Base-by-base conservation (phyloP, 2,113 vertebrate species). In the Tringa solitaria region DNA sequence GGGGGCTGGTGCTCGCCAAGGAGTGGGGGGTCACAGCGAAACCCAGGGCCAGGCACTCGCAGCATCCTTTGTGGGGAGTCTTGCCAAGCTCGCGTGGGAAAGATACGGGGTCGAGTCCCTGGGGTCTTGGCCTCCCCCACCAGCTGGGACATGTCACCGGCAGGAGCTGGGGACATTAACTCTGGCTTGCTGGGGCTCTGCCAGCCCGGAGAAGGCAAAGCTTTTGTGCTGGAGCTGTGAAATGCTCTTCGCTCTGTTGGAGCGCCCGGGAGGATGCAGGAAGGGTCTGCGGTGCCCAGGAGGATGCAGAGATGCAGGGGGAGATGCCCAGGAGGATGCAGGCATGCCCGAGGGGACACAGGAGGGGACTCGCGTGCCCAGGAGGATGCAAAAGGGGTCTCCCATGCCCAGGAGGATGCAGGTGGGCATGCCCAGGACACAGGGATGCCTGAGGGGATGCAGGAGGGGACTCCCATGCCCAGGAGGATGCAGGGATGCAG, bases 11-110 rank as follows among this genome's bases (percentile, higher is more conserved):
- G 50, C 16, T 65, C 4, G 19, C 72, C 30, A 14, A 30, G 24
- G 27, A 39, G 14, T 23, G 24, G 20, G 56, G 37, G 16, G 56
- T 54, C 1, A 1, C 37, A 60, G 80, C 67, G 45, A 35, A 74
- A 43, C 23, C 43, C 17, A 0, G 23, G 37, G 32, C 59, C 30
- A 20, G 53, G 60, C 3, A 6, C 60, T 63, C 3, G 1, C 60
- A 85, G 64, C 56, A 35, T 92, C 89, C 63, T 60, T 63, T 1
- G 0, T 46, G 67, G 51, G 72, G 78, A 95, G 64, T 0, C 0
- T 33, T 81, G 93, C 96, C 95, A 94, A 83, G 78, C 87, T 89
- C 39, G 23, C 91, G 41, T 22, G 5, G 95, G 93, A 97, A 96
- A 90, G 30, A 6, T 0, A 0, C 2, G 0, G 84, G 90, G 91